These are phyloP conservation scores for Tympanuchus pallidicinctus DNA, from an alignment of 2,113 vertebrate genomes.

Conservation along the genomic window DNA sequence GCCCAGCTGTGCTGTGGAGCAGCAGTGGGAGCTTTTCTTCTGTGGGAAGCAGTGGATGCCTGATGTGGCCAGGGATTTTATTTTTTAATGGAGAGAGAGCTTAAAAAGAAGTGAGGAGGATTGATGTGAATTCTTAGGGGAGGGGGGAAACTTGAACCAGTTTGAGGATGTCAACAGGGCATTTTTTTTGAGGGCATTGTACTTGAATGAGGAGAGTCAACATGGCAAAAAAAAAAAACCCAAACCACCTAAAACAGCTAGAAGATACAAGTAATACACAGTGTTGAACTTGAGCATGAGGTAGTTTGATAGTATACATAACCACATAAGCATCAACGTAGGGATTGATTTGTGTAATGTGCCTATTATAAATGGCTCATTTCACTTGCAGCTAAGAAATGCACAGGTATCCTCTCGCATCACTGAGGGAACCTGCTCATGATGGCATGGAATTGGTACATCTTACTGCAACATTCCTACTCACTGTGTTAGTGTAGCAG, in stretches of 20 bases:
- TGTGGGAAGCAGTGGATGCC: neutral
- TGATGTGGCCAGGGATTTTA: neutral
- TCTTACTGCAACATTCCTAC: neutral
- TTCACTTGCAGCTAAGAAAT: neutral
- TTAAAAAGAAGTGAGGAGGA: neutral
- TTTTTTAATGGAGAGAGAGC: neutral
- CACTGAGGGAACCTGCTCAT: neutral
- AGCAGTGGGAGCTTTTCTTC: neutral
- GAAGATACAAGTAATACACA: neutral
- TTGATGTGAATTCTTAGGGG: neutral
- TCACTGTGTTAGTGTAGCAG: neutral
- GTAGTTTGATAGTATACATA: neutral
- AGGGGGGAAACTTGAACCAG: neutral
- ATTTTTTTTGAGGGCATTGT: neutral
- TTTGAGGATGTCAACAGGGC: neutral
- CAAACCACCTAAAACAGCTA: neutral
- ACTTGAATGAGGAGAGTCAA: neutral
- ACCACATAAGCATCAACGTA: neutral
- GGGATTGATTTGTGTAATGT: neutral
- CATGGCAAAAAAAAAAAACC: neutral
- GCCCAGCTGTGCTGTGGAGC: accelerated
- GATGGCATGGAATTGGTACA: neutral
- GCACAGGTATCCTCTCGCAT: accelerated
- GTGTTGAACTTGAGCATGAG: neutral
- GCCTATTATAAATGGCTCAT: neutral